Percentiles rank a stretch among this genome's conserved stretches.
Evolutionary conservation across 2,797 vertebrate genomes (phyloP).

Genomic region (Clarias fuscus): DNA sequence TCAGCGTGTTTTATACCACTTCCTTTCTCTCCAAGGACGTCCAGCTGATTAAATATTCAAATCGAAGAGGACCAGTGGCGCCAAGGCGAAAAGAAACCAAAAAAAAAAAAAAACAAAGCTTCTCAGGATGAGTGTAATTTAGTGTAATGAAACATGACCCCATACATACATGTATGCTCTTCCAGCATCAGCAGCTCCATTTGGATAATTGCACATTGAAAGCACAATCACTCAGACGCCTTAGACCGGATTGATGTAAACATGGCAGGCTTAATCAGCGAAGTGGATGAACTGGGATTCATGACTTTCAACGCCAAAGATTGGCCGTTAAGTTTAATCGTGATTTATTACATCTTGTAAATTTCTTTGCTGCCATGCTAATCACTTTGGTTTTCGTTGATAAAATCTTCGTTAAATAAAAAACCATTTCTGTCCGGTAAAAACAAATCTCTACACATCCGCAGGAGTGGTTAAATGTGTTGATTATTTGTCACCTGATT

Average conservation of each 20-base stretch:
- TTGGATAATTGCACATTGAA: constrained; percentile 49
- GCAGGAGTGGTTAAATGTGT: not conserved
- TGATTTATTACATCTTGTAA: not conserved
- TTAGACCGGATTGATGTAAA: constrained; percentile 30
- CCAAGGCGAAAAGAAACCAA: constrained; percentile 5
- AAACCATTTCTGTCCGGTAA: not conserved
- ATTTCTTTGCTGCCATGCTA: not conserved
- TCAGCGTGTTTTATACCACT: constrained; percentile 28
- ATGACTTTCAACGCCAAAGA: not conserved
- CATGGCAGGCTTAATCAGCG: constrained; percentile 42
- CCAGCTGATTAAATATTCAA: constrained; percentile 52
- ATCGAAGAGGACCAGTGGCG: constrained; percentile 31
- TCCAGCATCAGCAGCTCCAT: constrained; percentile 39
- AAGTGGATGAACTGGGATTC: constrained; percentile 26
- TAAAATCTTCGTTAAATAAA: not conserved
- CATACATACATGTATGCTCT: constrained; percentile 12
- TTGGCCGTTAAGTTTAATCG: not conserved
- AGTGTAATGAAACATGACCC: constrained; percentile 47
- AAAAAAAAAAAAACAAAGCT: not conserved
- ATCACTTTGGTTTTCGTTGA: not conserved
- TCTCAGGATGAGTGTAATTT: constrained; percentile 31
- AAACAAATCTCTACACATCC: not conserved
- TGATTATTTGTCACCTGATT: not conserved
- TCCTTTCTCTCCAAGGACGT: constrained; percentile 17
- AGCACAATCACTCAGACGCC: constrained; percentile 30